Conservation (phyloP, 2,888 invertebrate species). For the Drosophila kuntzei region DNA sequence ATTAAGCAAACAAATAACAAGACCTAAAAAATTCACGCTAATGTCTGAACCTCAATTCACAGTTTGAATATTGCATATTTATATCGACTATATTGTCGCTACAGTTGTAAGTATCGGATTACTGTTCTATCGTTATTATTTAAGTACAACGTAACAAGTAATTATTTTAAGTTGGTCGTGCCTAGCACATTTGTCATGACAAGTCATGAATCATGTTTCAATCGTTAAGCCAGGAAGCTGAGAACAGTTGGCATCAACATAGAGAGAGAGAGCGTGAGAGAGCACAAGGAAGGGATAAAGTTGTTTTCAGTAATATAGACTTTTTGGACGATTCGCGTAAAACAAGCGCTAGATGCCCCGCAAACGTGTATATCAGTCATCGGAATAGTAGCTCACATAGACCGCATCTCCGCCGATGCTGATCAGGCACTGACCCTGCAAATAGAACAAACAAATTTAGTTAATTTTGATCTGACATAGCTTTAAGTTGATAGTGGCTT, state of each 20-base stretch:
- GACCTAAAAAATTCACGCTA: slow-evolving; percentile 54
- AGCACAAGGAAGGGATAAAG: slow-evolving; percentile 26
- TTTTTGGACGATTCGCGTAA: slow-evolving; percentile 83
- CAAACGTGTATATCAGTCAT: slow-evolving; percentile 85
- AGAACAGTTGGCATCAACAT: slow-evolving; percentile 29
- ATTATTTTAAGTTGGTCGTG: slow-evolving; percentile 14
- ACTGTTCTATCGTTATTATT: slow-evolving; percentile 15
- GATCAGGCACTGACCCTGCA: slow-evolving; percentile 97
- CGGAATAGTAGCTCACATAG: slow-evolving; percentile 90
- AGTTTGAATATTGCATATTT: slow-evolving; percentile 71
- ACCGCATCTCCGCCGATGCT: slow-evolving; percentile 98
- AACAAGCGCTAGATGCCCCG: slow-evolving; percentile 84
- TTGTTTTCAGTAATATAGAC: slow-evolving; percentile 74
- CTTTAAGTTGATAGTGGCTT: slow-evolving; percentile 49
- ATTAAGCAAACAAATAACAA: slow-evolving; percentile 73
- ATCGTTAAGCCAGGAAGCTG: slow-evolving; percentile 4
- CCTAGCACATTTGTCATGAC: slow-evolving; percentile 33
- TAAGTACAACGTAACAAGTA: slow-evolving; percentile 23
- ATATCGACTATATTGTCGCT: slow-evolving; percentile 30
- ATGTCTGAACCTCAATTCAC: slow-evolving; percentile 53
- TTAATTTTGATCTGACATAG: not conserved
- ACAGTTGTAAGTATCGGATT: slow-evolving; percentile 18
- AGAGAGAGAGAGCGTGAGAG: slow-evolving; percentile 25
- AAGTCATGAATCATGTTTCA: slow-evolving; percentile 14
- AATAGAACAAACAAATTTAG: slow-evolving; percentile 62